Base-by-base conservation (phyloP, 2,888 invertebrate species). In the Ectemnius continuus region DNA sequence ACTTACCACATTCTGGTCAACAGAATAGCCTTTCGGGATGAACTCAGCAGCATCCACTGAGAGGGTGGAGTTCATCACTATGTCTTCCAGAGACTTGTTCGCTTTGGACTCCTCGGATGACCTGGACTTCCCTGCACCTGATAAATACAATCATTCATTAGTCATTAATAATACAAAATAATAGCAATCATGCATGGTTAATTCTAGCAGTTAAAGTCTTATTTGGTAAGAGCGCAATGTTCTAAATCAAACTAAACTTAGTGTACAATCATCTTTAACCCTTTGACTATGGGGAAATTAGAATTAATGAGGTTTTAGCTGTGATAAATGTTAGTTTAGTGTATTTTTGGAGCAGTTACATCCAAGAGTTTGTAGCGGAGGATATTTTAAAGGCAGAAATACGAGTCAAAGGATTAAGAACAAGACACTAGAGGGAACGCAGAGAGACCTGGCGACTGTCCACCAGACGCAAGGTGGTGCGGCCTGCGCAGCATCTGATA, bases 31-130 rank as follows among this genome's bases (percentile, higher is more conserved):
- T 68, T 86, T 86, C 2, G 90, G 90, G 52, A 90, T 80, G 72
- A 90, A 90, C 69, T 86, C 89, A 45, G 86, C 83, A 46, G 90
- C 90, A 16, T 89, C 13, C 4, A 69, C 82, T 0, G 78, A 75
- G 56, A 81, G 26, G 0, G 65, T 78, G 3, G 69, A 69, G 14
- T 64, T 73, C 8, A 70, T 64, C 26, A 82, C 28, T 18, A 79
- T 79, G 36, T 70, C 65, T 1, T 73, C 67, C 0, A 67, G 23
- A 5, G 66, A 68, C 6, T 70, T 70, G 52, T 52, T 52, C n/a
- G 8, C 52, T 52, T 52, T 52, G 6, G 14, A 16, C 52, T 52
- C 52, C 16, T 79, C 71, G 4, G 48, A 26, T 73, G 69, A 3
- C 18, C 0, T 1, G 73, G 47, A 2, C 61, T 73, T 76, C 13